Evolutionary conservation across 2,113 vertebrate genomes (phyloP).

Genomic region (Ancistrus triradiatus): DNA sequence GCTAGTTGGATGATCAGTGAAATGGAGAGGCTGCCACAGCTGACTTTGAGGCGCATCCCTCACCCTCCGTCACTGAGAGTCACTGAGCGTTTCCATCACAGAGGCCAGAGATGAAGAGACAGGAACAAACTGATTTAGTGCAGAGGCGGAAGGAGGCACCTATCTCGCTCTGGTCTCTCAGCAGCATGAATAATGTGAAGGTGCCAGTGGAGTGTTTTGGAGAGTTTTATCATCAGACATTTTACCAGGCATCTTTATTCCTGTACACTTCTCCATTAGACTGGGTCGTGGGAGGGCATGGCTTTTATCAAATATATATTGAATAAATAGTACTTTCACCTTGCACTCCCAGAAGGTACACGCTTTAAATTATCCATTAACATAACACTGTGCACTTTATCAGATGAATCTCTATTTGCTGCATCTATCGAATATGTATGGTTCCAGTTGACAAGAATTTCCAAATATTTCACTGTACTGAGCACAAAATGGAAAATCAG

Average conservation of each 20-base stretch:
- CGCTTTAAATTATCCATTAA: too few species aligned
- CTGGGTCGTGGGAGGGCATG: background rate
- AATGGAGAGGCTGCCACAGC: slow-evolving; percentile 1
- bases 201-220: slow-evolving; percentile 10
- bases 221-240: slow-evolving; percentile 10
- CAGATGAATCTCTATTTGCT: too few species aligned
- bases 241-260: slow-evolving; percentile 5
- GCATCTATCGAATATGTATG: too few species aligned
- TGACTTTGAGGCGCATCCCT: background rate
- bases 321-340: background rate
- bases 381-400: too few species aligned
- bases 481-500: too few species aligned
- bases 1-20: background rate
- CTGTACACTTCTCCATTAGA: background rate
- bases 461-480: too few species aligned
- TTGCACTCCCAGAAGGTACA: background rate
- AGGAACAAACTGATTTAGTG: slow-evolving; percentile 9
- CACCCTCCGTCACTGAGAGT: slow-evolving; percentile 10
- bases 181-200: slow-evolving; percentile 11
- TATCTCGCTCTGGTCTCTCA: background rate
- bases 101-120: slow-evolving; percentile 2
- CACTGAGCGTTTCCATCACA: background rate
- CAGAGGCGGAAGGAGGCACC: background rate
- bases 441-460: too few species aligned
- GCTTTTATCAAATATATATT: too few species aligned